These are phyloP conservation scores for Diaprepes abbreviatus DNA, from an alignment of 2,888 invertebrate genomes.

Conservation along the genomic window DNA sequence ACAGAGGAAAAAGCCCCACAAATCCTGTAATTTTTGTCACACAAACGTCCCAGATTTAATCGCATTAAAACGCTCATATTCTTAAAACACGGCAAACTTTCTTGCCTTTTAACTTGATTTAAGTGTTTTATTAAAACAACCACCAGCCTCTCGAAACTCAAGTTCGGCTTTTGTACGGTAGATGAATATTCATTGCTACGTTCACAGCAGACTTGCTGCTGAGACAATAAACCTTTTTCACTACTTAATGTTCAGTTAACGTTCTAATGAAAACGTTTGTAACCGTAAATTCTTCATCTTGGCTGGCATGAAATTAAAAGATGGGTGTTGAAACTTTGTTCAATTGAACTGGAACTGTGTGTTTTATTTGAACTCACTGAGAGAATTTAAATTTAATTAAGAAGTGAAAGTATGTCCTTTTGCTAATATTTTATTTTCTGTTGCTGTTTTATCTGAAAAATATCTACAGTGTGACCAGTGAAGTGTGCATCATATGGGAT, in stretches of 20 bases:
- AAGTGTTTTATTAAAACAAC: conserved; percentile 65
- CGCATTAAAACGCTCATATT: conserved; percentile 53
- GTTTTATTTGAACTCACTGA: conserved; percentile 8
- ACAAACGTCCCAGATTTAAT: conserved; percentile 39
- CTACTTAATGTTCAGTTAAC: conserved; percentile 36
- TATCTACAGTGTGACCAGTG: no score
- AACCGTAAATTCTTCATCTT: conserved; percentile 57
- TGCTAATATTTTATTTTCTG: background rate
- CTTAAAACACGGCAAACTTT: conserved; percentile 56
- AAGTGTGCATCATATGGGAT: no score
- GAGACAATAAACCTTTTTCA: conserved; percentile 56
- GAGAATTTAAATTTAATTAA: conserved; percentile 13
- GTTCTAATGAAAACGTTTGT: conserved; percentile 58
- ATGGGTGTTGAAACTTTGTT: conserved; percentile 16
- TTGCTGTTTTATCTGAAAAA: background rate
- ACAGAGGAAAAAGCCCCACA: conserved; percentile 39
- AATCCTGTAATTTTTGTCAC: conserved; percentile 41
- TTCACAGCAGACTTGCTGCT: conserved; percentile 52
- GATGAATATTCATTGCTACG: conserved; percentile 63
- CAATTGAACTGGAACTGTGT: conserved; percentile 9
- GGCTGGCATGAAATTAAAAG: conserved; percentile 39
- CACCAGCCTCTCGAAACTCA: conserved; percentile 58
- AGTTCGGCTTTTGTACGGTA: conserved; percentile 59
- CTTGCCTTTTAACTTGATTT: conserved; percentile 64
- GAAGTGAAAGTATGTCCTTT: background rate